phyloP scores from a whole-genome alignment of 2,797 vertebrate genomes.

The Dromococcyx pavoninus region DNA sequence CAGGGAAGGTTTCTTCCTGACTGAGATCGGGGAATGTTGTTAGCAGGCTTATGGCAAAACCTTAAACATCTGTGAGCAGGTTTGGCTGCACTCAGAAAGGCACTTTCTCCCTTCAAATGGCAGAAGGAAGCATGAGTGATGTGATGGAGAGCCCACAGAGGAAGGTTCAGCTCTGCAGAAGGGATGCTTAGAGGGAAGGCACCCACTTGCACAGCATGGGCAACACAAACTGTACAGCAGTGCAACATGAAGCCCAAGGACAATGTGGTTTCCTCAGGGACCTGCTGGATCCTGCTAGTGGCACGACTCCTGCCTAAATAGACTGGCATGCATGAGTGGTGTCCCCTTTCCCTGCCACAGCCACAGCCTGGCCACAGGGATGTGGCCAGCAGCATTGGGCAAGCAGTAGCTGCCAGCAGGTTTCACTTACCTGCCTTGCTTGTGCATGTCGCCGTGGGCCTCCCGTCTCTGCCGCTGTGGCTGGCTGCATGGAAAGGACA shows the following conservation, averaged over 20 bases:
- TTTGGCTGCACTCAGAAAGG: not conserved
- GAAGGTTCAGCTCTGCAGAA: not conserved
- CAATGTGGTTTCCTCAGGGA: fast-evolving
- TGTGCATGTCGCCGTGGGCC: conserved; percentile 55
- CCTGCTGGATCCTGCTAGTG: fast-evolving
- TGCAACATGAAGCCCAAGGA: fast-evolving
- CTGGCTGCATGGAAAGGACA: conserved; percentile 16
- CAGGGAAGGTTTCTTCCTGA: fast-evolving
- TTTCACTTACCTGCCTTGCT: conserved; percentile 71
- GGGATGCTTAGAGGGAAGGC: not conserved
- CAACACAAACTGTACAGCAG: fast-evolving
- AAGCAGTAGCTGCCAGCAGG: too few relatives aligned
- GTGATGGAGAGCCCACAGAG: not conserved
- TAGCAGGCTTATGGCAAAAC: not conserved
- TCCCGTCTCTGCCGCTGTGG: conserved; percentile 72
- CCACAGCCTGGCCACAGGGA: fast-evolving
- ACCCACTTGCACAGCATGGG: fast-evolving
- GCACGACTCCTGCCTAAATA: fast-evolving
- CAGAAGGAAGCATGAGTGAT: fast-evolving
- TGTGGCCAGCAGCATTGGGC: fast-evolving
- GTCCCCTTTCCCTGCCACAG: not conserved
- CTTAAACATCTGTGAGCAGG: not conserved
- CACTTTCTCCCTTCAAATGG: not conserved
- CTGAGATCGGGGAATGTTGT: not conserved
- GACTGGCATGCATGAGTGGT: fast-evolving